phyloP scores from a whole-genome alignment of 2,113 vertebrate species.

The Spea multiplicata region DNA sequence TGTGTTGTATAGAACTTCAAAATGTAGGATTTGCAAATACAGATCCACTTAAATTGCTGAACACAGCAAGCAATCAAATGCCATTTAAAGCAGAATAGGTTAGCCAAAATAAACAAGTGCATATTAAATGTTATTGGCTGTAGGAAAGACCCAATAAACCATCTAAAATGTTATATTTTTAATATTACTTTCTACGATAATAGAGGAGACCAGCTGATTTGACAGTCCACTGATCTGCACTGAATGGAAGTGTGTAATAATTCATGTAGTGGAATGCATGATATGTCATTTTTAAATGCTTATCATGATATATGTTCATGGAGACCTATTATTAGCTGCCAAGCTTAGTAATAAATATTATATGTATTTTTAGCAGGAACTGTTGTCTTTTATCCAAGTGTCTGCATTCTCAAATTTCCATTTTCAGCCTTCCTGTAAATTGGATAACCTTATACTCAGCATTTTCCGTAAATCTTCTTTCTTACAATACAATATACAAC shows the following conservation, averaged over 20 bases:
- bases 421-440: neutral
- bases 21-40: too few species aligned
- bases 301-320: constrained; percentile 1
- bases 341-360: constrained; percentile 4
- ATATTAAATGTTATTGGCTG: too few species aligned
- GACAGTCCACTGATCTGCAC: neutral
- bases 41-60: too few species aligned
- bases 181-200: neutral
- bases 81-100: too few species aligned
- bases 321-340: constrained; percentile 8
- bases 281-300: constrained; percentile 3
- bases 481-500: neutral
- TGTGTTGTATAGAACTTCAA: too few species aligned
- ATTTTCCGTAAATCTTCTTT: constrained; percentile 7
- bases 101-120: too few species aligned
- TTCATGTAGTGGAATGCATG: neutral
- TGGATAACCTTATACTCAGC: neutral
- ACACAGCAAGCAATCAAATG: too few species aligned
- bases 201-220: neutral
- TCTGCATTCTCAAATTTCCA: neutral
- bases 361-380: neutral
- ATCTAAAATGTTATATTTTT: too few species aligned
- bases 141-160: too few species aligned
- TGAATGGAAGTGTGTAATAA: neutral
- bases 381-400: neutral